These are phyloP conservation scores for Rhamphomyia laevipes DNA, from an alignment of 2,888 invertebrate genomes.

Conservation along the genomic window DNA sequence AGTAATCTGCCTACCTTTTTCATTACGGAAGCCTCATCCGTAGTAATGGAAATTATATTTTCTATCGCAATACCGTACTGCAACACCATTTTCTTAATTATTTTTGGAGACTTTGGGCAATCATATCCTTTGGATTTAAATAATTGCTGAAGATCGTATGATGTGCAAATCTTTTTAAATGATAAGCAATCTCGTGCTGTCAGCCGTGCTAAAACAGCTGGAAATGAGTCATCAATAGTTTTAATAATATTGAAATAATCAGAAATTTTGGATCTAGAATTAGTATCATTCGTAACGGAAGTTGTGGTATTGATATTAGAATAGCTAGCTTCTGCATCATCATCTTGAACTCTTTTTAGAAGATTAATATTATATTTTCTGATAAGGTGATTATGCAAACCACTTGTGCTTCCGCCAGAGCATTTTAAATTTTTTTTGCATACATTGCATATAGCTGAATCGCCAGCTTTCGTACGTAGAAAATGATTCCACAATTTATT, in stretches of 20 bases:
- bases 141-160: background rate
- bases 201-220: slow-evolving; percentile 2
- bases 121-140: background rate
- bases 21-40: background rate
- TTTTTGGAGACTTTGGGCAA: background rate
- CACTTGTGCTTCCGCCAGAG: no score
- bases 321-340: background rate
- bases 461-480: background rate
- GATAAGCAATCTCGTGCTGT: slow-evolving; percentile 2
- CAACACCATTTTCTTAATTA: background rate
- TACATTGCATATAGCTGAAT: no score
- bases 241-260: slow-evolving; percentile 1
- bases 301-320: background rate
- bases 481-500: background rate
- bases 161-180: slow-evolving; percentile 1
- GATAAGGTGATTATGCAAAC: no score
- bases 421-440: no score
- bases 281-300: background rate
- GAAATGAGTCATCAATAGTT: background rate
- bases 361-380: no score
- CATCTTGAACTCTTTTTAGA: no score
- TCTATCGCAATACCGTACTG: background rate
- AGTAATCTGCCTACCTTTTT: no score
- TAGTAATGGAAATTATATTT: background rate
- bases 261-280: slow-evolving; percentile 1